These are phyloP conservation scores for Catostomus latipinnis DNA, from an alignment of 2,797 vertebrate genomes.

Conservation along the genomic window DNA sequence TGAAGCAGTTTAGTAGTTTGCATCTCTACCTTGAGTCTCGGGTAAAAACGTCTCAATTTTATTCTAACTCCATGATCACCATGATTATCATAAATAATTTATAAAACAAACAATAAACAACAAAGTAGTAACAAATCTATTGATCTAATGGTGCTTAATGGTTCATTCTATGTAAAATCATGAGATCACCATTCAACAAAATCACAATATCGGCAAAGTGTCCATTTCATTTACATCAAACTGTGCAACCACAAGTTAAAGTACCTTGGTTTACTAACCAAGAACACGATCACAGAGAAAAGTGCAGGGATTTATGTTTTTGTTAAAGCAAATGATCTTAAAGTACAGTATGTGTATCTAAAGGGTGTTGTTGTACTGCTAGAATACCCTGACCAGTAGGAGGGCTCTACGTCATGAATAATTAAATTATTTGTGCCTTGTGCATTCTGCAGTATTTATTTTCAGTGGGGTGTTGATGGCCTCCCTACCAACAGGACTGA, in stretches of 20 bases:
- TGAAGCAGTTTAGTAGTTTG: conserved; percentile 8
- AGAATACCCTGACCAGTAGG: conserved; percentile 60
- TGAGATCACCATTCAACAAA: no score
- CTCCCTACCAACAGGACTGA: conserved; percentile 17
- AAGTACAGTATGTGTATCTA: conserved; percentile 21
- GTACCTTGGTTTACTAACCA: not conserved
- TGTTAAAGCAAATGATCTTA: not conserved
- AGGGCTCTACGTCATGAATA: conserved; percentile 73
- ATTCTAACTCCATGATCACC: not conserved
- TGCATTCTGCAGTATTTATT: conserved; percentile 70
- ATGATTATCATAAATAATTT: not conserved
- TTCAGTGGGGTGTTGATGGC: conserved; percentile 68
- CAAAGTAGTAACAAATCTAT: not conserved
- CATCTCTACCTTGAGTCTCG: not conserved
- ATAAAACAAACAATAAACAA: not conserved
- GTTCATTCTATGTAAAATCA: no score
- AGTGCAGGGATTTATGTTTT: not conserved
- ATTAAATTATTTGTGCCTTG: conserved; percentile 72
- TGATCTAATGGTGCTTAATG: no score
- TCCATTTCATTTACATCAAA: conserved; percentile 7
- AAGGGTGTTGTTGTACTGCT: conserved; percentile 49
- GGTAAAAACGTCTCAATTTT: not conserved
- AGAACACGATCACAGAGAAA: not conserved
- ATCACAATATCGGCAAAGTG: no score
- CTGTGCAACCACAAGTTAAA: conserved; percentile 8